Evolutionary conservation across 2,113 vertebrate genomes (phyloP).

Genomic region (Gallinago jamesoni): DNA sequence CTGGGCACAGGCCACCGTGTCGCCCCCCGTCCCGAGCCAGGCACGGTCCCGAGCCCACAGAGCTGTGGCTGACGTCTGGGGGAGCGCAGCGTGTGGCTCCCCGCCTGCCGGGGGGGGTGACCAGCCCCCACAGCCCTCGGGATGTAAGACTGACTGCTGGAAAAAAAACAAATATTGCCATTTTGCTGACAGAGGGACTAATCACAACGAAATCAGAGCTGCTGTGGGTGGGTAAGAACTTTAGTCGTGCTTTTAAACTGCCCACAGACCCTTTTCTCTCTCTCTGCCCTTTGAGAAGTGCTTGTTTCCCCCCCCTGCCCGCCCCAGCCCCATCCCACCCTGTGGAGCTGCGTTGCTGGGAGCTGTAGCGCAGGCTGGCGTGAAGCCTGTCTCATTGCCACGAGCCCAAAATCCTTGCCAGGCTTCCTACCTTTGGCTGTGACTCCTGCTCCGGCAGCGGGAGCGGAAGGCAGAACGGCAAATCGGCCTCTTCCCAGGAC

Average conservation of each 20-base stretch:
- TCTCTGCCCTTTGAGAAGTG: not conserved
- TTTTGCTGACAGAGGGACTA: not conserved
- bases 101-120: not conserved
- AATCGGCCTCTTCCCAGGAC: not conserved
- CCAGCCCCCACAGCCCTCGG: not conserved
- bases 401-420: not conserved
- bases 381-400: not conserved
- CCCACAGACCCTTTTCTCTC: not conserved
- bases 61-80: not conserved
- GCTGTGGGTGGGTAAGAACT: not conserved
- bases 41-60: not conserved
- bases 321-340: not conserved
- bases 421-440: not conserved
- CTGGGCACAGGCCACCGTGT: not conserved
- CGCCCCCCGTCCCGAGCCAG: not conserved
- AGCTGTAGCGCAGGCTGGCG: not conserved
- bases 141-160: not conserved
- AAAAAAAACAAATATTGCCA: not conserved
- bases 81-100: not conserved
- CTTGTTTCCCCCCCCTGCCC: not conserved
- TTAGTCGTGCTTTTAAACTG: not conserved
- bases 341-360: accelerated
- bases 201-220: not conserved
- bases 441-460: not conserved
- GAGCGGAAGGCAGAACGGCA: not conserved